Base-by-base conservation (phyloP, 2,888 invertebrate genomes). In the Atethmia centrago region DNA sequence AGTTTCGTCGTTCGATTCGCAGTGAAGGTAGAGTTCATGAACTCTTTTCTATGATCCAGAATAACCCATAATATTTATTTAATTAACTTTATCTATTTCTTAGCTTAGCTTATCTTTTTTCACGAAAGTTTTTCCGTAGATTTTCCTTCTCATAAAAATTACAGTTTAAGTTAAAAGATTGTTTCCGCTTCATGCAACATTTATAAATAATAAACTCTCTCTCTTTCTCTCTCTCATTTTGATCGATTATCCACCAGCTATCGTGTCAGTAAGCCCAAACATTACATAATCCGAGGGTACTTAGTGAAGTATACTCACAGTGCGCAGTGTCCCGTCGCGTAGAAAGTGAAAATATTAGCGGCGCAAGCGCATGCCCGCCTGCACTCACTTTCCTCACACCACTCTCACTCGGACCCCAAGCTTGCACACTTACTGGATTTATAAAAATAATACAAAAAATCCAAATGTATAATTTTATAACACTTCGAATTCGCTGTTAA, bases 341-440 rank as follows among this genome's bases (percentile, higher is more conserved):
- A 93, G 95, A 95, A 95, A 95, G 95, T 94, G 95, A 95, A 95
- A 95, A 90, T 91, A 88, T 81, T 79, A 85, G 89, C 90, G 90
- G 88, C 90, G 88, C 90, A 84, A 83, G 89, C 90, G 93, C 95
- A 95, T 94, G 85, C 94, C 90, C 91, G 90, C 82, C 77, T 73
- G 87, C 87, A 88, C 91, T 90, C 93, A 94, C 94, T 93, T 91
- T 91, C 90, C 88, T 90, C 86, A 89, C 89, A 93, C 91, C 93
- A 92, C 92, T 92, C 93, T 92, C 94, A 92, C 93, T 92, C 80
- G 82, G 75, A 81, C 85, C 83, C 76, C 71, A 87, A 81, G 81
- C 72, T 81, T 79, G 81, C 71, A 81, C 85, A 76, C 78, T 83
- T 61, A 31, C 40, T 70, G 67, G 70, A 72, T 79, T 69, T 73